Evolutionary conservation across 1,140 invertebrate species (phyloP).

Genomic region (Drosophila chauvacae): DNA sequence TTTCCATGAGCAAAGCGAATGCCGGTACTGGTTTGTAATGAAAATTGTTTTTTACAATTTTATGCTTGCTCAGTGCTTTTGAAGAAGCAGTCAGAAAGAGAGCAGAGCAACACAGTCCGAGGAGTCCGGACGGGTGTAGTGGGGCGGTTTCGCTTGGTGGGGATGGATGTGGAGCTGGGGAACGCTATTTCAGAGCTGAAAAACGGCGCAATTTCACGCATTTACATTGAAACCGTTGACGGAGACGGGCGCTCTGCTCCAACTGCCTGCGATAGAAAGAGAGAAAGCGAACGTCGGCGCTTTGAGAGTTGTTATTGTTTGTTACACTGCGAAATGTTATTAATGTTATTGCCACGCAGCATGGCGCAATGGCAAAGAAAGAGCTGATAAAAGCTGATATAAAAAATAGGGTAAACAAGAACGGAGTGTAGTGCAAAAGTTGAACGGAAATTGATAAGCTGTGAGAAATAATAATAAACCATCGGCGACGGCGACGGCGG

Average conservation of each 20-base stretch:
- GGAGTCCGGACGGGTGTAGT: constrained; percentile 22
- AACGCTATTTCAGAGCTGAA: constrained; percentile 69
- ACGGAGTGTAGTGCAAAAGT: constrained; percentile 52
- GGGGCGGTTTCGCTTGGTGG: background rate
- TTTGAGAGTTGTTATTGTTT: constrained; percentile 33
- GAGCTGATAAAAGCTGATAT: constrained; percentile 44
- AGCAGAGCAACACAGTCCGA: background rate
- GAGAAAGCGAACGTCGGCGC: constrained; percentile 7
- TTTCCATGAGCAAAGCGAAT: background rate
- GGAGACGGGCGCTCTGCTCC: constrained; percentile 49
- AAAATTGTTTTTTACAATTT: constrained; percentile 36
- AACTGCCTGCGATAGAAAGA: constrained; percentile 18
- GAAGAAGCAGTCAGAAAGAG: constrained; percentile 7
- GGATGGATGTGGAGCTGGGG: background rate
- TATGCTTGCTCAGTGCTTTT: constrained; percentile 33
- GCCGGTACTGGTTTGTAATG: constrained; percentile 38
- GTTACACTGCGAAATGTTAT: constrained; percentile 41
- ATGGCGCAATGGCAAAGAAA: constrained; percentile 23
- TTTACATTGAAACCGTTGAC: constrained; percentile 67
- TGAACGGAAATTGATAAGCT: constrained; percentile 63
- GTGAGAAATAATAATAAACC: constrained; percentile 20
- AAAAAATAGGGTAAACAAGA: constrained; percentile 34
- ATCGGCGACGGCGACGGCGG: background rate
- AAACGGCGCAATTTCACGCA: constrained; percentile 53
- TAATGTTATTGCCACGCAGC: constrained; percentile 24